A percentile compares a stretch with the other conserved stretches of the same genome.
These are phyloP conservation scores for Eulacestoma nigropectus DNA, from an alignment of 2,113 vertebrate species.

Conservation along the genomic window DNA sequence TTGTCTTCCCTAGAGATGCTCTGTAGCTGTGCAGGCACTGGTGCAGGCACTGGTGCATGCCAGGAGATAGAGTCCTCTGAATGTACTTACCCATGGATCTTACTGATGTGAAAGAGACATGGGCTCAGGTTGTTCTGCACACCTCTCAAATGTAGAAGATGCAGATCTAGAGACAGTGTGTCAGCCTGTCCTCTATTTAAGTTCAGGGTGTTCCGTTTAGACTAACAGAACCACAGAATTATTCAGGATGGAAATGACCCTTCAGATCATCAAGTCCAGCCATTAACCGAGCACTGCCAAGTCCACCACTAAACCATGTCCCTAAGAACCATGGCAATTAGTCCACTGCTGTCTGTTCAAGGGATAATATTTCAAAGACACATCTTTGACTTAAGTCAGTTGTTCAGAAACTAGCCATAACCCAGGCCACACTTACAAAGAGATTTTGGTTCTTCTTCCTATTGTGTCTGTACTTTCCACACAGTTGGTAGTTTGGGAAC, in stretches of 20 bases:
- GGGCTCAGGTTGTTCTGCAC: neutral
- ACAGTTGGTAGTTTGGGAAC: neutral
- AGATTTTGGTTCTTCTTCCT: neutral
- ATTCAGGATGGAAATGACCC: neutral
- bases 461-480: neutral
- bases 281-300: neutral
- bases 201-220: neutral
- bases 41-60: neutral
- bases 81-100: neutral
- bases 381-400: neutral
- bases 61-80: neutral
- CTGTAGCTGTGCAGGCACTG: neutral
- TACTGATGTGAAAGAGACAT: neutral
- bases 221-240: neutral
- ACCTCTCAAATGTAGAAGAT: neutral
- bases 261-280: neutral
- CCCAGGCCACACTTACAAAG: neutral
- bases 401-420: neutral
- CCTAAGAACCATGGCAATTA: accelerated
- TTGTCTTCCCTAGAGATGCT: neutral
- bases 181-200: neutral
- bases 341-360: neutral
- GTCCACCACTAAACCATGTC: neutral
- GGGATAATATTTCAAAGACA: neutral
- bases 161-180: neutral